These are phyloP conservation scores for Lates japonicus DNA, from an alignment of 2,797 vertebrate species.

Conservation along the genomic window DNA sequence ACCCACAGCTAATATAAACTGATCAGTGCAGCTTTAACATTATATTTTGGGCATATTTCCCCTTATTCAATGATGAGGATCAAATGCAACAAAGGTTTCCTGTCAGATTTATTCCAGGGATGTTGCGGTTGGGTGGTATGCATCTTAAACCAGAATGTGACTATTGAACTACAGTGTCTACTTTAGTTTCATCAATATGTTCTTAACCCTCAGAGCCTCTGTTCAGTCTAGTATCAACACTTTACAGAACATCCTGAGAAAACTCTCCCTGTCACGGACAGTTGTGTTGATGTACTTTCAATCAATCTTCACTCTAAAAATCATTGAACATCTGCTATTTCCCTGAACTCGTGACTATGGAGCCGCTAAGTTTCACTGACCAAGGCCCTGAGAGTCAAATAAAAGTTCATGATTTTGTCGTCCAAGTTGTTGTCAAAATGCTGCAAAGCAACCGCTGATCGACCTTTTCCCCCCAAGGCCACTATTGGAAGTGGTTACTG, in stretches of 20 bases:
- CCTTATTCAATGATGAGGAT: not conserved
- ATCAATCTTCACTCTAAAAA: not conserved
- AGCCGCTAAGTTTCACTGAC: not conserved
- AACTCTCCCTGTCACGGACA: no score
- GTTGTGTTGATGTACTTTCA: not conserved
- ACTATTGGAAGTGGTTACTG: constrained; percentile 44
- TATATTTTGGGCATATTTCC: not conserved
- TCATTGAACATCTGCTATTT: not conserved
- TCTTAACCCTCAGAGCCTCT: not conserved
- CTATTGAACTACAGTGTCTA: not conserved
- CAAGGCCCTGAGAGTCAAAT: not conserved
- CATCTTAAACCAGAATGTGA: not conserved
- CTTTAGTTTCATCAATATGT: not conserved
- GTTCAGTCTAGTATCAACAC: not conserved
- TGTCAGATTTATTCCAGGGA: not conserved
- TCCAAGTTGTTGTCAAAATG: not conserved
- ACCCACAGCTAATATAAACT: not conserved
- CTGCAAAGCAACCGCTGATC: not conserved
- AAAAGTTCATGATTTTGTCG: not conserved
- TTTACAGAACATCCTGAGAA: not conserved
- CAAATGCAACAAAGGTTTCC: constrained; percentile 8
- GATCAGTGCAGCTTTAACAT: not conserved
- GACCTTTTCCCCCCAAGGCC: constrained; percentile 15
- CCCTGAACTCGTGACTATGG: not conserved
- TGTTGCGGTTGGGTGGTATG: not conserved